Evolutionary conservation across 35 echinoderm and acorn worm genomes (phyloP).

Genomic region (Ptychodera flava): DNA sequence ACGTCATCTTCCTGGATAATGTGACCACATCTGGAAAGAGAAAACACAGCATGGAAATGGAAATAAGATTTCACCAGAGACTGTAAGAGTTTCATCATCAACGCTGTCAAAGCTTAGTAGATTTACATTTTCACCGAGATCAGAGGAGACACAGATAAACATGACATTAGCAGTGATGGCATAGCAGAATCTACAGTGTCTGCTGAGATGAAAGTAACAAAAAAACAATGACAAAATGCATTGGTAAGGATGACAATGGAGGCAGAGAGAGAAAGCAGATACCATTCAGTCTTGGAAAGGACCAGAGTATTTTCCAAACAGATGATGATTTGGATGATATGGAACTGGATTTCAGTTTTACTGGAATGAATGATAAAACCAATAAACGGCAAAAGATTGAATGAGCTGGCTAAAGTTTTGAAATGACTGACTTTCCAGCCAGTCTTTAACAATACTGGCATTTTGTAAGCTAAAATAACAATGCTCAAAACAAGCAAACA

Average conservation of each 20-base stretch:
- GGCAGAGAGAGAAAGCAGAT: neutral
- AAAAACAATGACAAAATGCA: neutral
- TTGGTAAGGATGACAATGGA: no score
- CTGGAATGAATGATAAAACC: neutral
- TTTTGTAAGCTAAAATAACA: no score
- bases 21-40: neutral
- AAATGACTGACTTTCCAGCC: no score
- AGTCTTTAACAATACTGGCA: no score
- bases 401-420: no score
- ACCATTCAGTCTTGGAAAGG: neutral
- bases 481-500: no score
- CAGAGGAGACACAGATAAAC: neutral
- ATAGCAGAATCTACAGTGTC: neutral
- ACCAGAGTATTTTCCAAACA: neutral
- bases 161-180: neutral
- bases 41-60: neutral
- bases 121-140: slow-evolving; percentile 30
- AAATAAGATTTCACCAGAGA: neutral
- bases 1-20: no score
- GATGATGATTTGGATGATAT: neutral
- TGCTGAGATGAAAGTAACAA: neutral
- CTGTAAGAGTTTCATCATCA: slow-evolving; percentile 5
- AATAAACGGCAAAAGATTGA: neutral
- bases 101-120: slow-evolving; percentile 46
- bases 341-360: neutral